Base-by-base conservation (phyloP, 2,888 invertebrate genomes). In the Apodemia mormo region DNA sequence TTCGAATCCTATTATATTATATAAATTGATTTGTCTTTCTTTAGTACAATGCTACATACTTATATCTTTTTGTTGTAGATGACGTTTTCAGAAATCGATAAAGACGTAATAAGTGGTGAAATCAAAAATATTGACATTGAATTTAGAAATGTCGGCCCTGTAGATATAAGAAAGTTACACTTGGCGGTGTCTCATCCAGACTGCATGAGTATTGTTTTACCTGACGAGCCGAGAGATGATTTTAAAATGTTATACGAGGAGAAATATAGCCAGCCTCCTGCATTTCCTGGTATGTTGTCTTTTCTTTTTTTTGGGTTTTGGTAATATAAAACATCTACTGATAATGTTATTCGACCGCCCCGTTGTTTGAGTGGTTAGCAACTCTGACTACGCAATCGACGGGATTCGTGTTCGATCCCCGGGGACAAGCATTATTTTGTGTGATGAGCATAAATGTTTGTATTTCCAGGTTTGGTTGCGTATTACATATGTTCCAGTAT, bases 91-190 rank as follows among this genome's bases (percentile, higher is more conserved):
- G 95, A 96, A 82, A 94, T 96, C 61, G 94, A 94, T 68, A 87
- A 94, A 0, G 95, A 96, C 69, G 94, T 97, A 82, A 87, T 97
- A 68, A 95, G 96, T 79, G 96, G 97, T 5, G 97, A 97, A 87
- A 92, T 97, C 76, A 94, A 96, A 77, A 94, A 93, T 68, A 89
- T 97, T 14, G 94, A 94, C 68, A 93, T 97, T 29, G 95, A 96
- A 76, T 92, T 97, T 69, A 93, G 94, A 61, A 97, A 97, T 81
- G 94, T 95, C 45, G 97, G 97, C 12, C 94, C 95, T 73, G 94
- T 95, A 29, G 94, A 95, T 37, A 90, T 96, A 82, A 94, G 90
- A 67, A 94, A 95, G 77, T 86, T 96, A 70, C 89, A 94, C 76
- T 85, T 80, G 2, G 40, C 40, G 40, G 40, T 40, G 7, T 40